A percentile compares a stretch with the other conserved stretches of the same genome.
Conservation (phyloP, 2,113 vertebrate species). For the Leptodactylus fuscus region DNA sequence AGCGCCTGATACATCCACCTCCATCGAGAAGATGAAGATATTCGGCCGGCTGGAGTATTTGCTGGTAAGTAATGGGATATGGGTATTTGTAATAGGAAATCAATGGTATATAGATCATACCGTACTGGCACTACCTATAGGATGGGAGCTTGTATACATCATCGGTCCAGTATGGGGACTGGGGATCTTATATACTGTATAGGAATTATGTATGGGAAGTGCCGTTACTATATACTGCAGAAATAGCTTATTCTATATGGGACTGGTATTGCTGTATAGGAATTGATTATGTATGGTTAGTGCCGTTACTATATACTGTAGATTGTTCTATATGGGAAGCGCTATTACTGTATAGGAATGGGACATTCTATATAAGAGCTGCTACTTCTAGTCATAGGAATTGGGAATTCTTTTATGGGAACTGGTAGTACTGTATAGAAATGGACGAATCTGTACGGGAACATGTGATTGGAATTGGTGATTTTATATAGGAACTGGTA, state of each 20-base stretch:
- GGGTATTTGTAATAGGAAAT: neutral
- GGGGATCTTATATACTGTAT: no score
- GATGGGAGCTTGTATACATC: no score
- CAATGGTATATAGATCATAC: no score
- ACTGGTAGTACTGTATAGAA: neutral
- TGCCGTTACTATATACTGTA: neutral
- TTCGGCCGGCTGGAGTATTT: constrained; percentile 77
- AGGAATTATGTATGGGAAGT: no score
- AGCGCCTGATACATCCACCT: neutral
- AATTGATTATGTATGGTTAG: neutral
- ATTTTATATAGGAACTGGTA: neutral
- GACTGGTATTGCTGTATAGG: neutral
- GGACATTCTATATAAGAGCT: neutral
- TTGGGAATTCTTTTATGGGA: neutral
- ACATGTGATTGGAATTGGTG: neutral
- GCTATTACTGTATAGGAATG: neutral
- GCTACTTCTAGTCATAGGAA: neutral
- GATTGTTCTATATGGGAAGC: neutral
- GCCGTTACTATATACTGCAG: no score
- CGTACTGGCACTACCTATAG: no score
- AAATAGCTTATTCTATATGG: no score
- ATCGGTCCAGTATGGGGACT: no score
- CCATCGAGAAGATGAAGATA: constrained; percentile 78
- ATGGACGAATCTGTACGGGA: neutral
- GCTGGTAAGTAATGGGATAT: constrained; percentile 75